Evolutionary conservation across 2,113 vertebrate species (phyloP).

Genomic region (Pollimyrus isidori): DNA sequence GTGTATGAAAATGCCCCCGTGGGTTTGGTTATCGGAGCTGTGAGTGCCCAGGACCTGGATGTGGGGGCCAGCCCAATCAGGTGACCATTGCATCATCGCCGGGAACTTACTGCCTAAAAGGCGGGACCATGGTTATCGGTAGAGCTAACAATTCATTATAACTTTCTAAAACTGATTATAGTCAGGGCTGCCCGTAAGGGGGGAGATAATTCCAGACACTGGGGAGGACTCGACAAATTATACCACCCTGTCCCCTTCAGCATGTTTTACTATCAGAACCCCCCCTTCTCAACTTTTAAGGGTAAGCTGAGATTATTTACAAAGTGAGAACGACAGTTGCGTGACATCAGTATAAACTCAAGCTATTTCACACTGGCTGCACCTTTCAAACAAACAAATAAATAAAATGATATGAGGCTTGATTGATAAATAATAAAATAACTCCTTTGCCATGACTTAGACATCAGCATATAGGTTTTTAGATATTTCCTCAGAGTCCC

Average conservation of each 20-base stretch:
- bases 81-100: constrained; percentile 46
- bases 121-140: neutral
- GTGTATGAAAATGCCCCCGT: constrained; percentile 78
- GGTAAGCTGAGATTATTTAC: neutral
- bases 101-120: neutral
- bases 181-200: neutral
- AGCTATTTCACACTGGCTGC: neutral
- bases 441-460: neutral
- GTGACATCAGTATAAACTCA: neutral
- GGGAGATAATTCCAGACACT: neutral
- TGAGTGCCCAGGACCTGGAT: constrained; percentile 84
- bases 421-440: neutral
- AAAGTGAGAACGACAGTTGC: neutral
- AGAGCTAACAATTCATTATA: neutral
- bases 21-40: constrained; percentile 78
- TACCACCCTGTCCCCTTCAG: neutral
- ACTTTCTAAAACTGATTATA: neutral
- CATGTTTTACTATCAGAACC: neutral
- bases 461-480: neutral
- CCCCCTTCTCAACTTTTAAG: neutral
- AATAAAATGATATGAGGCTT: neutral
- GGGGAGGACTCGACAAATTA: neutral
- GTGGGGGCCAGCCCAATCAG: constrained; percentile 76
- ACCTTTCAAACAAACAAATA: neutral
- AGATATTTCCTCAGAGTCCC: neutral